Evolutionary conservation across 2,888 invertebrate species (phyloP), one percentile per base, ranked within the genome.

Genomic region (Danaus chrysippus): DNA sequence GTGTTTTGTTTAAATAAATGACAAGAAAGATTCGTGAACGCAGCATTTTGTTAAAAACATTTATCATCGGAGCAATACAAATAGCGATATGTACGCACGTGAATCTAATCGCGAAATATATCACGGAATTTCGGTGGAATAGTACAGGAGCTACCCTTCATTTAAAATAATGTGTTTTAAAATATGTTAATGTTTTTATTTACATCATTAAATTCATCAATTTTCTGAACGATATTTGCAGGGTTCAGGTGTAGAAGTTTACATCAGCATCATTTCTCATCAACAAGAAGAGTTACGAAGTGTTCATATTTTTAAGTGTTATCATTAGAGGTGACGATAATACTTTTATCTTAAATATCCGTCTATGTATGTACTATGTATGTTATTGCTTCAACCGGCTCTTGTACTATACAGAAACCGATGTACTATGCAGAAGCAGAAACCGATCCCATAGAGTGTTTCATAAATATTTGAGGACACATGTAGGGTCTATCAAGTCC

Each of bases 381-480:
- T n/a, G 43, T 46, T 46, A n/a, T 13, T 13, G 2, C 15, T 13
- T 46, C 0, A 46, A n/a, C 13, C 6, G 3, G n/a, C 9, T 46
- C 15, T 13, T 46, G 46, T 46, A 46, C 46, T 13, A 13, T 12
- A 10, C 9, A 9, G 46, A 46, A 46, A 15, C 67, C 62, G 71
- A 52, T 59, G 52, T 68, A 55, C 65, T 68, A 66, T 63, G 54
- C 64, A 56, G 58, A 54, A 67, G 62, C 66, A 57, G 67, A 68
- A 70, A 73, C 70, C 72, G 76, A 71, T 73, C 65, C 65, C 70
- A 65, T 70, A 66, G 81, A 83, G 83, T 81, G 82, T 73, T 82
- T 72, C 73, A 81, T 82, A 76, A 82, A 83, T 82, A 83, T 81
- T 79, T 78, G 81, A 76, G 71, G 73, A 76, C 75, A 74, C 73